Percentiles rank a stretch among this genome's conserved stretches.
phyloP scores from a whole-genome alignment of 2,888 invertebrate genomes.

The Cordilura impudica region DNA sequence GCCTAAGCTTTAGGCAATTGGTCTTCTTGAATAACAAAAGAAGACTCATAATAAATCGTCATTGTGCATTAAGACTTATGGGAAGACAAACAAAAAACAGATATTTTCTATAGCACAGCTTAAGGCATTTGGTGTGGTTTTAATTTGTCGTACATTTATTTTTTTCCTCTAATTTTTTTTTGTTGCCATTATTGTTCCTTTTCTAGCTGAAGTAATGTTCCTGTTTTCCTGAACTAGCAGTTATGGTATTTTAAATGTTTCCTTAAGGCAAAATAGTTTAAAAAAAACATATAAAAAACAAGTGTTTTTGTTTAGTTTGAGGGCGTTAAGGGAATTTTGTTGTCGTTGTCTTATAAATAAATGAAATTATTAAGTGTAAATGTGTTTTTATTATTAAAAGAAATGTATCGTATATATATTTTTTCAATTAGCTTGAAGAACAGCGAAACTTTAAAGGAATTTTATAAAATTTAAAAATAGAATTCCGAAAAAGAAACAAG shows the following conservation, averaged over 20 bases:
- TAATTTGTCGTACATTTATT: slow-evolving; percentile 17
- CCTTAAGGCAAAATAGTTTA: slow-evolving; percentile 54
- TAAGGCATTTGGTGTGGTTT: slow-evolving; percentile 54
- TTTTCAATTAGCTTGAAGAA: background rate
- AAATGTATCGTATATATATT: too few relatives aligned
- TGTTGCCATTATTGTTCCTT: slow-evolving; percentile 2
- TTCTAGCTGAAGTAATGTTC: too few relatives aligned
- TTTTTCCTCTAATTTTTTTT: background rate
- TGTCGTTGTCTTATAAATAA: too few relatives aligned
- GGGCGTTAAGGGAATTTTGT: too few relatives aligned
- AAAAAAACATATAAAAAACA: slow-evolving; percentile 5
- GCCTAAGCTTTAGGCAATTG: slow-evolving; percentile 58
- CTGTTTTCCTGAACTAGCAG: slow-evolving; percentile 31
- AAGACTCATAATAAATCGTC: background rate
- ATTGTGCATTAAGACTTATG: slow-evolving; percentile 8
- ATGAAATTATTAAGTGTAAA: background rate
- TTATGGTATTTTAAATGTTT: slow-evolving; percentile 61
- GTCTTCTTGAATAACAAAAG: slow-evolving; percentile 30
- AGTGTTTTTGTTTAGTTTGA: background rate
- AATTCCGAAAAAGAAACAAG: too few relatives aligned
- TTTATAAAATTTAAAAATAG: too few relatives aligned
- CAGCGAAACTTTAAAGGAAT: background rate
- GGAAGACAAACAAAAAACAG: background rate
- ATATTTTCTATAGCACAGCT: slow-evolving; percentile 50
- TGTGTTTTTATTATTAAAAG: background rate